phyloP scores from a whole-genome alignment of 2,113 vertebrate species.

The Prionailurus bengalensis region DNA sequence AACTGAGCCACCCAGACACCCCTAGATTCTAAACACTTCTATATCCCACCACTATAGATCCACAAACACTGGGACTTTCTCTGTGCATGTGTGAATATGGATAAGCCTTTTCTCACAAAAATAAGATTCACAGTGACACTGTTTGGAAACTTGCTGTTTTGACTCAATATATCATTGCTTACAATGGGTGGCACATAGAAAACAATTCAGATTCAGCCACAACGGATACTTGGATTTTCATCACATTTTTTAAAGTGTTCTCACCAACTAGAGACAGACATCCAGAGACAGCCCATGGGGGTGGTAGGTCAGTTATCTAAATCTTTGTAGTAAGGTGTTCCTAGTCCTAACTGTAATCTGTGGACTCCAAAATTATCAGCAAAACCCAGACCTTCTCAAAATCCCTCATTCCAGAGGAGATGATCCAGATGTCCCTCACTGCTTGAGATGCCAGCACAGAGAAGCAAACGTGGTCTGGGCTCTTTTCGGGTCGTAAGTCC shows the following conservation, averaged over 20 bases:
- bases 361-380: background rate
- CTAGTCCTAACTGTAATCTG: background rate
- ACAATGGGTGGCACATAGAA: background rate
- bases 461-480: fast-evolving
- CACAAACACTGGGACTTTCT: background rate
- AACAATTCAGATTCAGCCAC: background rate
- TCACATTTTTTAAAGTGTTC: background rate
- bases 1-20: too few species aligned
- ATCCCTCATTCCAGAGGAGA: background rate
- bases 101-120: background rate
- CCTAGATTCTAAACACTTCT: background rate
- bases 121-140: background rate
- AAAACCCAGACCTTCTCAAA: constrained; percentile 10
- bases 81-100: background rate
- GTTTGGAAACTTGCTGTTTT: background rate
- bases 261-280: background rate
- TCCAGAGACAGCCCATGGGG: background rate
- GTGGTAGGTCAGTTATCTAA: background rate
- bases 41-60: background rate
- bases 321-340: background rate
- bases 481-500: fast-evolving
- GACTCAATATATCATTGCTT: background rate
- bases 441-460: fast-evolving
- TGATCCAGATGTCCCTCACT: background rate
- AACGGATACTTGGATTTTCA: background rate